phyloP scores from a whole-genome alignment of 2,888 invertebrate genomes.

The Matsumyia berberina region DNA sequence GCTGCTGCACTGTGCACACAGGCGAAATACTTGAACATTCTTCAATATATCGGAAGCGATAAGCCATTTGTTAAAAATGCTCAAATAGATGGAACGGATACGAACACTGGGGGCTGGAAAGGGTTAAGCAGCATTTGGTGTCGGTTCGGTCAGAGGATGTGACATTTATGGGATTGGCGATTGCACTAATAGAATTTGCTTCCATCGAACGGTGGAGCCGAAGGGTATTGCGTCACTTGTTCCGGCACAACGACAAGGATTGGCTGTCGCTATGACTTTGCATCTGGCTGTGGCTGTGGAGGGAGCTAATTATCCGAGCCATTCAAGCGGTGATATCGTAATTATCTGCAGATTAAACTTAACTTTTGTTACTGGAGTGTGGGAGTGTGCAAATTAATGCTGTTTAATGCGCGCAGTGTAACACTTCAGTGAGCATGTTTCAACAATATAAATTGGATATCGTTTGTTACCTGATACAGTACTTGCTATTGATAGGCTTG shows the following conservation, averaged over 20 bases:
- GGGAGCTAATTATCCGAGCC: conserved; percentile 55
- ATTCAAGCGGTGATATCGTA: conserved; percentile 69
- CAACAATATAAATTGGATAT: conserved; percentile 18
- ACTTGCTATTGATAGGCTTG: conserved; percentile 42
- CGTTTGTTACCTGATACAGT: conserved; percentile 44
- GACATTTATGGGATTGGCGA: conserved; percentile 73
- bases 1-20: background rate
- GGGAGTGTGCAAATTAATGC: conserved; percentile 51
- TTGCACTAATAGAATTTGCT: conserved; percentile 71
- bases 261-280: no score
- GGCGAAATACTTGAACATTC: conserved; percentile 51
- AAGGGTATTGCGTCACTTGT: conserved; percentile 57
- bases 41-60: conserved; percentile 70
- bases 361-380: conserved; percentile 23
- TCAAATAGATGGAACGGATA: conserved; percentile 59
- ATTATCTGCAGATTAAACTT: conserved; percentile 70
- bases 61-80: conserved; percentile 66
- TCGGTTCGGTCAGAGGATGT: conserved; percentile 65
- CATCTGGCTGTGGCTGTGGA: conserved; percentile 14
- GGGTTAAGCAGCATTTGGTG: conserved; percentile 65
- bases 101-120: conserved; percentile 15
- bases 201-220: conserved; percentile 26
- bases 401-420: conserved; percentile 26
- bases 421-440: conserved; percentile 53
- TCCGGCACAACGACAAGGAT: background rate